phyloP scores from a whole-genome alignment of 2,113 vertebrate genomes.

The Neotragus pygmaeus region DNA sequence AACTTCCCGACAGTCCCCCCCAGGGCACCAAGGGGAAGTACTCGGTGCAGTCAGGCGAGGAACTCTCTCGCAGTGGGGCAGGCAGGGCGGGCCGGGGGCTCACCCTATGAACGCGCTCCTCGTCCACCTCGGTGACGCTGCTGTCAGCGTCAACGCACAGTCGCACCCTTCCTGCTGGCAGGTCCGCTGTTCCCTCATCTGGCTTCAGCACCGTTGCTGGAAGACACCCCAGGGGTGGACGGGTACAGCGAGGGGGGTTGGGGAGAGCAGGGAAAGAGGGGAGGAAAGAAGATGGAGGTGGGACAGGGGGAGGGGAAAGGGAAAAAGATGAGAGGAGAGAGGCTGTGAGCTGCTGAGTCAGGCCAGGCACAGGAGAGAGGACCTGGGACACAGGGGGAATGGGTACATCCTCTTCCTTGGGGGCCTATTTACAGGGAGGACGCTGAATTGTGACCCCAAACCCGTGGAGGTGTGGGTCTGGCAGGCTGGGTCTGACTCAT shows the following conservation, averaged over 20 bases:
- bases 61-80: too few relatives aligned
- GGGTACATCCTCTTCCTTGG: background rate
- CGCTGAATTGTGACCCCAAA: background rate
- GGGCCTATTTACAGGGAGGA: background rate
- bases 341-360: background rate
- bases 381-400: background rate
- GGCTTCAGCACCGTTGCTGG: conserved; percentile 94
- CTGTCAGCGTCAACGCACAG: conserved; percentile 84
- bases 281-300: background rate
- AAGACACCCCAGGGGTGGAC: rapidly evolving
- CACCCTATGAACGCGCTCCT: conserved; percentile 88
- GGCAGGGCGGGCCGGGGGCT: background rate
- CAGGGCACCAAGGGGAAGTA: background rate
- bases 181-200: conserved; percentile 92
- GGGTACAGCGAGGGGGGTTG: rapidly evolving
- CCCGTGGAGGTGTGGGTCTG: background rate
- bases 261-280: background rate
- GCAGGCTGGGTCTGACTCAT: background rate
- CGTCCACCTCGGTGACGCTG: conserved; percentile 81
- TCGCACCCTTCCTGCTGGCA: conserved; percentile 84
- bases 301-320: background rate
- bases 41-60: rapidly evolving
- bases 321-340: background rate
- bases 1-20: too few relatives aligned
- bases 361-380: background rate